A percentile compares a stretch with the other conserved stretches of the same genome.
These are phyloP conservation scores for Drosophila arawakana DNA, from an alignment of 1,140 invertebrate species.

Conservation along the genomic window DNA sequence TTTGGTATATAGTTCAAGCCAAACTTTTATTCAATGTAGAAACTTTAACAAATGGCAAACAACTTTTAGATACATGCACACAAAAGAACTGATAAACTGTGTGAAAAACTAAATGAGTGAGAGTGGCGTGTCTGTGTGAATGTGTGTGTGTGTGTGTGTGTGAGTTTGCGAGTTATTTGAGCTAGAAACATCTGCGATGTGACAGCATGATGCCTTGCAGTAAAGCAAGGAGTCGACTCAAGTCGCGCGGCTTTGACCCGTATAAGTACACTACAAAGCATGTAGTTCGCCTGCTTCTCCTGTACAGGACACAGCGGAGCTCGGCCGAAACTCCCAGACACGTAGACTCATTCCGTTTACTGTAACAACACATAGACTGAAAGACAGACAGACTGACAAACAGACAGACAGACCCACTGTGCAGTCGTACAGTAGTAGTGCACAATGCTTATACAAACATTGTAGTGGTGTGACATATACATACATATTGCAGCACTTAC, in stretches of 20 bases:
- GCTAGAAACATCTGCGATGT: conserved; percentile 73
- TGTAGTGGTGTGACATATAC: conserved; percentile 73
- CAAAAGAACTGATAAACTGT: conserved; percentile 21
- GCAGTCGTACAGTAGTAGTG: conserved; percentile 32
- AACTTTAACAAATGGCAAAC: conserved; percentile 60
- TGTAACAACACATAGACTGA: conserved; percentile 22
- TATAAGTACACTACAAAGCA: conserved; percentile 71
- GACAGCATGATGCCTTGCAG: conserved; percentile 73
- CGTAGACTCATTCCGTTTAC: conserved; percentile 35
- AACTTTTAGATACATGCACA: conserved; percentile 49
- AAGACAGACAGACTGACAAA: too few relatives aligned
- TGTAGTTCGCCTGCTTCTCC: conserved; percentile 14
- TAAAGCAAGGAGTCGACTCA: conserved; percentile 11
- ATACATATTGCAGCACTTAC: conserved; percentile 72
- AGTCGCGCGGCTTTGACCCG: conserved; percentile 56
- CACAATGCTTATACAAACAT: conserved; percentile 67
- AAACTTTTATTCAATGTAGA: conserved; percentile 37
- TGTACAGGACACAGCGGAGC: not conserved
- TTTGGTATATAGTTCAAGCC: conserved; percentile 34
- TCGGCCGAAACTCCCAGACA: conserved; percentile 42
- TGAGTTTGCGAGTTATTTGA: conserved; percentile 62
- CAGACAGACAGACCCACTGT: not conserved
- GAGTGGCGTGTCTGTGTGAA: not conserved
- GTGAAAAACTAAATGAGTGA: not conserved
- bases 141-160: conserved; percentile 3